phyloP scores from a whole-genome alignment of 2,888 invertebrate genomes.

The Leptopilina myrica region DNA sequence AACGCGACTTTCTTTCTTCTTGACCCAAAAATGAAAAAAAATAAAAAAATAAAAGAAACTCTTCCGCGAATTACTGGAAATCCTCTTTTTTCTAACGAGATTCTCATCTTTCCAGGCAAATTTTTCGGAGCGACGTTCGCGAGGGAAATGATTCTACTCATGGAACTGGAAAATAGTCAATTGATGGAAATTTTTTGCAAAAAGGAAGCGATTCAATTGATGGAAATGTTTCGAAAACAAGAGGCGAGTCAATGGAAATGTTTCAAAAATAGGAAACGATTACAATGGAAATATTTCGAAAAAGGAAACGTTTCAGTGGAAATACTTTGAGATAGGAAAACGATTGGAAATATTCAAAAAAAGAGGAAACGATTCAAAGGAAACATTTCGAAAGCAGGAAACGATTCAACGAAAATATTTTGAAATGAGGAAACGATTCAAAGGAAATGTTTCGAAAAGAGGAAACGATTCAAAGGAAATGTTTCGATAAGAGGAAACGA shows the following conservation, averaged over 20 bases:
- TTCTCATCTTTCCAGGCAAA: constrained; percentile 15
- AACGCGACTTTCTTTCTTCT: constrained; percentile 47
- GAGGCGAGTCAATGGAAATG: neutral
- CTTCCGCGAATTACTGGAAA: constrained; percentile 5
- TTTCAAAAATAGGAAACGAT: neutral
- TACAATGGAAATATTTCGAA: neutral
- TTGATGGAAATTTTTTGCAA: neutral
- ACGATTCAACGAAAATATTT: neutral
- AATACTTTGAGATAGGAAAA: neutral
- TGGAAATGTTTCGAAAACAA: neutral
- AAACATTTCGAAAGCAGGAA: neutral
- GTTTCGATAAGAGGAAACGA: neutral
- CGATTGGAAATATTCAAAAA: neutral
- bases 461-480: no score
- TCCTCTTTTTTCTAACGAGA: neutral
- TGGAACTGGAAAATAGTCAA: neutral
- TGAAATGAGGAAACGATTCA: neutral
- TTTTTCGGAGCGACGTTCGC: no score
- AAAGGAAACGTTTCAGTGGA: neutral
- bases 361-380: neutral
- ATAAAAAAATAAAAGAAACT: neutral
- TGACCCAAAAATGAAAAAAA: constrained; percentile 21
- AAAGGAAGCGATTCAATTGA: neutral
- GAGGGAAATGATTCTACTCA: neutral
- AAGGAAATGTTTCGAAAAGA: neutral